A percentile compares a stretch with the other conserved stretches of the same genome.
Evolutionary conservation across 30 jellyfish, hydroid and myxozoan species (phyloP).

Genomic region (Cassiopea xamachana): DNA sequence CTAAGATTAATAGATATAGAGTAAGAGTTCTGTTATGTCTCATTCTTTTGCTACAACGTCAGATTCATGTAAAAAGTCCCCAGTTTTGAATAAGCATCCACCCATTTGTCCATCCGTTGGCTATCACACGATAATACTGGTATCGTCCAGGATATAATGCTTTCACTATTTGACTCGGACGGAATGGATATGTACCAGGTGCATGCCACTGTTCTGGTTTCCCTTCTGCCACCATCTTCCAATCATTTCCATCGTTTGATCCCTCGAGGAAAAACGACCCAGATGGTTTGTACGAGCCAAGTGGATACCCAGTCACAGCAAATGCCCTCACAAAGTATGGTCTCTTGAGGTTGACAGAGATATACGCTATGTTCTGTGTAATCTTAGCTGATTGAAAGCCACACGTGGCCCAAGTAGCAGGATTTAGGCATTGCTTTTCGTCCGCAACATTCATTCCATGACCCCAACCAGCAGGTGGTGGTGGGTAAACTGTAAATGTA

Average conservation of each 20-base stretch:
- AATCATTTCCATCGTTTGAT: neutral
- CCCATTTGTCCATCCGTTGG: constrained; percentile 62
- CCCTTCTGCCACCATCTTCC: constrained; percentile 31
- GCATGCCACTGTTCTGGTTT: constrained; percentile 24
- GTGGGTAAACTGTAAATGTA: too few relatives aligned
- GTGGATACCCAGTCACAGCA: constrained; percentile 34
- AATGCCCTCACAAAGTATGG: constrained; percentile 25
- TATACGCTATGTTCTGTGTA: too few relatives aligned
- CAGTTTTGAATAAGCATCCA: constrained; percentile 34
- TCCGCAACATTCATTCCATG: too few relatives aligned
- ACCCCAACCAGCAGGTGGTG: too few relatives aligned
- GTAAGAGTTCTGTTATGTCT: too few relatives aligned
- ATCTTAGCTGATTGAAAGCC: too few relatives aligned
- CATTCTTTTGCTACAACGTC: too few relatives aligned
- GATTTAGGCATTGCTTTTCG: too few relatives aligned
- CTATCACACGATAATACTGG: constrained; percentile 36
- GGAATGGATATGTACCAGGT: constrained; percentile 52
- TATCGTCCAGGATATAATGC: constrained; percentile 4
- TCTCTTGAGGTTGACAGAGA: constrained; percentile 12
- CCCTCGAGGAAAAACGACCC: constrained; percentile 30
- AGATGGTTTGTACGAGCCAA: constrained; percentile 8
- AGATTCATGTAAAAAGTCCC: constrained; percentile 54
- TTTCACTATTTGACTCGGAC: constrained; percentile 17
- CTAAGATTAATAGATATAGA: too few relatives aligned
- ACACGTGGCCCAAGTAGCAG: too few relatives aligned